Evolutionary conservation across 2,797 vertebrate genomes (phyloP).

Genomic region (Echeneis naucrates): DNA sequence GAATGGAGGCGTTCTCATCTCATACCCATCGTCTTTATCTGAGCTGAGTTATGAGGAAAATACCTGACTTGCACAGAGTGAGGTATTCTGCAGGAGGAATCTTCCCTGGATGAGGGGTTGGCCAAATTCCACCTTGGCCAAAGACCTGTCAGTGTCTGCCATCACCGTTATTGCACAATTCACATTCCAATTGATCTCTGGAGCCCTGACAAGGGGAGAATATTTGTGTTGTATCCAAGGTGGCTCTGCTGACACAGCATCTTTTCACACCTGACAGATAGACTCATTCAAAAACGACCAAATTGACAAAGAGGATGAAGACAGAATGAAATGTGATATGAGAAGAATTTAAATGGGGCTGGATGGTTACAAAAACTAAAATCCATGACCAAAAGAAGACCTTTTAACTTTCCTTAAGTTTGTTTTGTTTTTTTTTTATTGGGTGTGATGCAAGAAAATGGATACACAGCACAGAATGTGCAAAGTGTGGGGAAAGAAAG

Average conservation of each 20-base stretch:
- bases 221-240: slow-evolving; percentile 71
- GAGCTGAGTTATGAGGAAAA: slow-evolving; percentile 51
- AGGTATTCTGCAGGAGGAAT: slow-evolving; percentile 60
- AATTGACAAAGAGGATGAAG: slow-evolving; percentile 50
- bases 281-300: slow-evolving; percentile 55
- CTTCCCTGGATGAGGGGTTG: slow-evolving; percentile 38
- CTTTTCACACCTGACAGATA: slow-evolving; percentile 73
- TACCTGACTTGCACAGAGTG: slow-evolving; percentile 48
- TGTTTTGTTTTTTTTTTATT: slow-evolving; percentile 13
- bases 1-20: slow-evolving; percentile 29
- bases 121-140: slow-evolving; percentile 62
- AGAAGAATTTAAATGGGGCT: slow-evolving; percentile 29
- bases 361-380: slow-evolving; percentile 13
- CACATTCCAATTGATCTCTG: slow-evolving; percentile 64
- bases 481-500: slow-evolving; percentile 57
- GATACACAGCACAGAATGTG: slow-evolving; percentile 23
- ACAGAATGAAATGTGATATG: slow-evolving; percentile 47
- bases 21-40: slow-evolving; percentile 46
- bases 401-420: slow-evolving; percentile 7
- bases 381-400: no score
- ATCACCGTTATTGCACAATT: slow-evolving; percentile 70
- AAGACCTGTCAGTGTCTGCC: slow-evolving; percentile 74
- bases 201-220: slow-evolving; percentile 50
- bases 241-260: slow-evolving; percentile 62
- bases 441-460: slow-evolving; percentile 46